These are phyloP conservation scores for Leptestheria dahalacensis DNA, from an alignment of 1,140 invertebrate genomes.

Conservation along the genomic window DNA sequence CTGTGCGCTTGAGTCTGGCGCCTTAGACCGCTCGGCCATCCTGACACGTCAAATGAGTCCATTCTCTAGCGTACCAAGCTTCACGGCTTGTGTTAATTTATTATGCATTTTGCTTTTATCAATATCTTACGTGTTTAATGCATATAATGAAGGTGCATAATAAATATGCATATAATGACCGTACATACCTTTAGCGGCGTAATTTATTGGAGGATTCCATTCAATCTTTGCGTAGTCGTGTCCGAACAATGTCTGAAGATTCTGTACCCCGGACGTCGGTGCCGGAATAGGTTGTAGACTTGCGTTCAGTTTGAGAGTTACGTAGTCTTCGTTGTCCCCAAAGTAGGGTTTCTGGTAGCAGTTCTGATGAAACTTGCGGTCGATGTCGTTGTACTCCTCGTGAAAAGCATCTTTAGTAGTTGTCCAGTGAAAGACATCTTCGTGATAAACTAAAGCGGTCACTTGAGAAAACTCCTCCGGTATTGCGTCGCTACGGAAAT, in stretches of 20 bases:
- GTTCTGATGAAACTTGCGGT: neutral
- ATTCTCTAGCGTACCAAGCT: neutral
- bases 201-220: slow-evolving; percentile 57
- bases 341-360: neutral
- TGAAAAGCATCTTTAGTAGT: neutral
- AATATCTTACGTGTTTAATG: too few species aligned
- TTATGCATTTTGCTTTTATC: too few species aligned
- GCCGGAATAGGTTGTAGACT: slow-evolving; percentile 51
- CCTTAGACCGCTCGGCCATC: slow-evolving; percentile 32
- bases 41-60: slow-evolving; percentile 20
- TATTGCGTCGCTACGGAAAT: neutral
- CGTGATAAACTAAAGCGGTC: neutral
- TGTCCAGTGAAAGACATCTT: neutral
- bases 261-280: slow-evolving; percentile 56
- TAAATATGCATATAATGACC: slow-evolving; percentile 5
- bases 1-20: slow-evolving; percentile 29
- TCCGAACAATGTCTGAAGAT: slow-evolving; percentile 60
- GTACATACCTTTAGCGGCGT: slow-evolving; percentile 53
- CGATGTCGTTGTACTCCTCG: neutral
- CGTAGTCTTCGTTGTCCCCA: neutral
- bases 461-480: neutral
- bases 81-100: too few species aligned
- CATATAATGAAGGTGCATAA: neutral
- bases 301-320: neutral
- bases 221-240: slow-evolving; percentile 51